Conservation (phyloP, 2,797 vertebrate species). For the Notamacropus eugenii region DNA sequence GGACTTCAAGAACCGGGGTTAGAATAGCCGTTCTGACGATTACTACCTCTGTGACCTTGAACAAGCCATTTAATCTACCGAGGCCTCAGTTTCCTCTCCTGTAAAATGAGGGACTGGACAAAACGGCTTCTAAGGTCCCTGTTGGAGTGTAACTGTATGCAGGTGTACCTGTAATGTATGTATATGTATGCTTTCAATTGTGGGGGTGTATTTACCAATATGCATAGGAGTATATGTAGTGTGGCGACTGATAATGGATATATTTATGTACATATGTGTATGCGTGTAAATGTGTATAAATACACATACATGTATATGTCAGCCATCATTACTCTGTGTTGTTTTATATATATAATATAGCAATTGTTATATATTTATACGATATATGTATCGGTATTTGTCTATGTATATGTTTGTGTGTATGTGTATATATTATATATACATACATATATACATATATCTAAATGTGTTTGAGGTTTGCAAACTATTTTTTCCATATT, state of each 20-base stretch:
- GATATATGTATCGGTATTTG: background rate
- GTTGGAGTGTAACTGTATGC: background rate
- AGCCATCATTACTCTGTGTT: background rate
- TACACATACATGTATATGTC: background rate
- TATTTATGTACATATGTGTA: too few species aligned
- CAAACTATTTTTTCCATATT: background rate
- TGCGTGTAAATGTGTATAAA: background rate
- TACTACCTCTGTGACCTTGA: background rate
- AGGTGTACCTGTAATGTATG: too few species aligned
- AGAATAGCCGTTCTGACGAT: background rate
- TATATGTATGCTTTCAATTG: accelerated
- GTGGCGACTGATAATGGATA: background rate
- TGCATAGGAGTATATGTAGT: background rate
- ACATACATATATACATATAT: too few species aligned
- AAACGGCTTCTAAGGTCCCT: background rate
- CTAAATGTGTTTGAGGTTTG: background rate
- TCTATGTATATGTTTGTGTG: background rate
- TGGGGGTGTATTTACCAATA: accelerated
- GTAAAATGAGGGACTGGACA: background rate
- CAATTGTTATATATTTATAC: background rate
- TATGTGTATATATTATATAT: too few species aligned
- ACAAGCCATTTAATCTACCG: background rate
- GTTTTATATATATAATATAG: background rate
- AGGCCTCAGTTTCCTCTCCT: background rate
- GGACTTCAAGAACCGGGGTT: background rate